Base-by-base conservation (phyloP, 2,113 vertebrate species). In the Poeciliopsis retropinna region DNA sequence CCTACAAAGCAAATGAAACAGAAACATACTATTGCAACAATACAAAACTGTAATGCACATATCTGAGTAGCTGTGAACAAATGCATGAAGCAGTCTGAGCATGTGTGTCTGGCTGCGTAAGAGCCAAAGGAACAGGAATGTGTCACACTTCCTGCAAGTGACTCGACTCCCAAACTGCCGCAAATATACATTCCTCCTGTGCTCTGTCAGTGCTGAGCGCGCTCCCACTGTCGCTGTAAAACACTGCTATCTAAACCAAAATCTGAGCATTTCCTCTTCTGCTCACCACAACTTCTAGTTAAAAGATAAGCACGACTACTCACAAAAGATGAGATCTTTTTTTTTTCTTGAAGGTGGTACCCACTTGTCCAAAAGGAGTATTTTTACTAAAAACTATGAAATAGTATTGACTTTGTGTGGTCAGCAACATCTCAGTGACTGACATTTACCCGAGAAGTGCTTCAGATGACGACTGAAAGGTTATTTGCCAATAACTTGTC, bases 131-230 rank as follows among this genome's bases (percentile, higher is more conserved):
- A 90, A 93, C 72, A 88, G 87, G 93, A 94, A 93, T 95, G 93
- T 93, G 93, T 94, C 93, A 94, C 85, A 92, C 89, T 93, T 93
- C 89, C 89, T 91, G 89, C 87, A 92, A 93, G 89, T 89, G 92
- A 82, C 90, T 89, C 87, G 64, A 86, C 86, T 93, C 87, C 90
- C 86, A 93, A 93, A 94, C 87, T 93, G 93, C 92, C 92, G 92
- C 94, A 94, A 92, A 94, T 94, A 94, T 94, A 94, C 94, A 95
- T 95, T 95, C 93, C 88, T 94, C 80, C 70, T 54, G 86, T 87
- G 76, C 86, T 93, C 90, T 94, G 94, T 95, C 94, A 95, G 90
- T 89, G 88, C 88, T 90, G 90, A 93, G 82, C 75, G 72, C 81
- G 91, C 68, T 87, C 93, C 92, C 91, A 84, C 87, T 89, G 82